A percentile compares a stretch with the other conserved stretches of the same genome.
Evolutionary conservation across 2,113 vertebrate genomes (phyloP).

Genomic region (Sapayoa aenigma): DNA sequence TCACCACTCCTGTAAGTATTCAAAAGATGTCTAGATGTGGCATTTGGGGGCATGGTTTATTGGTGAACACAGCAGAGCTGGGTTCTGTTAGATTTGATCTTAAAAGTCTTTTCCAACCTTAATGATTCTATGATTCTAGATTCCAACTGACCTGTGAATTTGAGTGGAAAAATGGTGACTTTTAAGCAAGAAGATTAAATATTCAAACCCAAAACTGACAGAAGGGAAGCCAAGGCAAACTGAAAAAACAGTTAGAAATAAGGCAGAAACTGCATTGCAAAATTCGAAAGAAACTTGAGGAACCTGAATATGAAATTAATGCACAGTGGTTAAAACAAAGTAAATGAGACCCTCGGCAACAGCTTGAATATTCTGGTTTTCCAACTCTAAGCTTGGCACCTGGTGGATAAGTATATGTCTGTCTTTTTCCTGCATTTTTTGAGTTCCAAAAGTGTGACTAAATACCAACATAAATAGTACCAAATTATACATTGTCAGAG

Average conservation of each 20-base stretch:
- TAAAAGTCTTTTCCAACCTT: rapidly evolving
- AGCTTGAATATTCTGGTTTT: neutral
- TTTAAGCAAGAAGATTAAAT: neutral
- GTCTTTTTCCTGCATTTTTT: conserved; percentile 20
- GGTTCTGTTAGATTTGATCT: neutral
- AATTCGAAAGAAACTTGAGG: neutral
- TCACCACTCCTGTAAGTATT: neutral
- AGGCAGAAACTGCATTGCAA: neutral
- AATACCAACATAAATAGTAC: conserved; percentile 47
- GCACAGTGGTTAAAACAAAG: neutral
- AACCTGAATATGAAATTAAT: neutral
- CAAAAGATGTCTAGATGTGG: neutral
- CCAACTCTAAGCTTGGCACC: neutral
- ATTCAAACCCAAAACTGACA: neutral
- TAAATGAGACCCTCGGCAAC: neutral
- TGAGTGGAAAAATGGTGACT: neutral
- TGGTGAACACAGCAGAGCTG: neutral
- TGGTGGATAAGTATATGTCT: conserved; percentile 6
- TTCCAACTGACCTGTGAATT: neutral
- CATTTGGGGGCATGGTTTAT: neutral
- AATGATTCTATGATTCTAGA: neutral
- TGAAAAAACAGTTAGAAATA: neutral
- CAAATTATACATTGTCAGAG: conserved; percentile 44
- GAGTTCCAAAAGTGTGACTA: conserved; percentile 23
- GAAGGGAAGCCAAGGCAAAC: neutral